Percentiles rank a stretch among this genome's conserved stretches.
Evolutionary conservation across 2,113 vertebrate genomes (phyloP).

Genomic region (Anarhynchus alexandrinus): DNA sequence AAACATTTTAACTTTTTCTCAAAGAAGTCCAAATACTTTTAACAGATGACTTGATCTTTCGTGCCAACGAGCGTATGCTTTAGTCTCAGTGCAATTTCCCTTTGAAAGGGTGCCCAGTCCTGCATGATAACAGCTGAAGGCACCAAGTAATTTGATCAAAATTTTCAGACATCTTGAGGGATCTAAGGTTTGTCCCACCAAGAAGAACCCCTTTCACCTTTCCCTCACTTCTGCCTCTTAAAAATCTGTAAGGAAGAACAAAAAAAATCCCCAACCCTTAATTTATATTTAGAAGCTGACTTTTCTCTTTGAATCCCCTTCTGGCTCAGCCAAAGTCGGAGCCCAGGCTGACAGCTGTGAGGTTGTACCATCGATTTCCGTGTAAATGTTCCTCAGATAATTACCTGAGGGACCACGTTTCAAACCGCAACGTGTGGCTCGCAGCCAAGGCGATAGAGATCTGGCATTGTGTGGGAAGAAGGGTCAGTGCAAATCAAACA

Average conservation of each 20-base stretch:
- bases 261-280: not conserved
- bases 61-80: slow-evolving; percentile 7
- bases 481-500: slow-evolving; percentile 47
- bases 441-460: slow-evolving; percentile 14
- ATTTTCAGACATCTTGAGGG: not conserved
- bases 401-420: slow-evolving; percentile 40
- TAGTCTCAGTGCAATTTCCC: slow-evolving; percentile 35
- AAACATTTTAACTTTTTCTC: slow-evolving; percentile 19
- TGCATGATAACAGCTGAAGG: slow-evolving; percentile 38
- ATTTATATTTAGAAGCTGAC: slow-evolving; percentile 50
- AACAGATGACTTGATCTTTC: slow-evolving; percentile 31
- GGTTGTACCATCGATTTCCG: slow-evolving; percentile 44
- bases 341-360: slow-evolving; percentile 43
- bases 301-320: slow-evolving; percentile 23
- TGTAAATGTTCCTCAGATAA: slow-evolving; percentile 17
- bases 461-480: slow-evolving; percentile 32
- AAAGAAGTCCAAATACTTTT: slow-evolving; percentile 25
- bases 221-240: slow-evolving; percentile 13
- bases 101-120: slow-evolving; percentile 47
- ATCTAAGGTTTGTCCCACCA: slow-evolving; percentile 6
- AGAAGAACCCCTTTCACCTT: slow-evolving; percentile 12
- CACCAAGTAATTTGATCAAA: not conserved
- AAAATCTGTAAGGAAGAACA: not conserved
- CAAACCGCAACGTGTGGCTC: not conserved
- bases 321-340: not conserved